phyloP scores from a whole-genome alignment of 64 coral and sea anemone species.

The Cladopsammia gracilis region DNA sequence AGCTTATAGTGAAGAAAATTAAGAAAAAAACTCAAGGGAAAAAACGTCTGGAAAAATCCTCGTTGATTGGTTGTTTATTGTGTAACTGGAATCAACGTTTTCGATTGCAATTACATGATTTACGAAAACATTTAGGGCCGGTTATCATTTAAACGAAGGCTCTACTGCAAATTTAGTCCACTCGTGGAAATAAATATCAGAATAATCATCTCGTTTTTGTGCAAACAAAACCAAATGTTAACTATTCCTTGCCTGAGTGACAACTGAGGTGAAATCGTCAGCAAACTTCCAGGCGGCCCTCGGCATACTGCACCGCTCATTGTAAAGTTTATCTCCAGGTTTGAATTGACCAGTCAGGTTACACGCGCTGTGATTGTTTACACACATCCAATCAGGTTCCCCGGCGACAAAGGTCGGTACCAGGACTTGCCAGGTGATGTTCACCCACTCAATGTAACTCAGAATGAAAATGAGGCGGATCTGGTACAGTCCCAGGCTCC shows the following conservation, averaged over 20 bases:
- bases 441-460: slow-evolving; percentile 58
- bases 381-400: slow-evolving; percentile 56
- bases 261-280: slow-evolving; percentile 57
- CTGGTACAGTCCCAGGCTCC: slow-evolving; percentile 55
- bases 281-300: slow-evolving; percentile 47
- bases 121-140: too few species aligned
- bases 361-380: slow-evolving; percentile 26
- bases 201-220: neutral
- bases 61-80: too few species aligned
- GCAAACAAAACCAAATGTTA: neutral
- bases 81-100: too few species aligned
- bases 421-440: slow-evolving; percentile 55
- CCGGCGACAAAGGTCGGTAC: slow-evolving; percentile 42
- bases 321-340: slow-evolving; percentile 20
- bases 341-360: slow-evolving; percentile 24
- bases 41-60: too few species aligned
- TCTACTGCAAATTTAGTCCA: neutral
- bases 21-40: too few species aligned
- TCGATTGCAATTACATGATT: too few species aligned
- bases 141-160: too few species aligned
- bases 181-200: neutral
- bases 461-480: slow-evolving; percentile 53
- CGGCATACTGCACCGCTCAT: slow-evolving; percentile 20
- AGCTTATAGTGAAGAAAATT: too few species aligned
- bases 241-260: slow-evolving; percentile 39